Evolutionary conservation across 2,113 vertebrate genomes (phyloP), one percentile per base, ranked within the genome.

Genomic region (Chaetorhynchus papuensis): DNA sequence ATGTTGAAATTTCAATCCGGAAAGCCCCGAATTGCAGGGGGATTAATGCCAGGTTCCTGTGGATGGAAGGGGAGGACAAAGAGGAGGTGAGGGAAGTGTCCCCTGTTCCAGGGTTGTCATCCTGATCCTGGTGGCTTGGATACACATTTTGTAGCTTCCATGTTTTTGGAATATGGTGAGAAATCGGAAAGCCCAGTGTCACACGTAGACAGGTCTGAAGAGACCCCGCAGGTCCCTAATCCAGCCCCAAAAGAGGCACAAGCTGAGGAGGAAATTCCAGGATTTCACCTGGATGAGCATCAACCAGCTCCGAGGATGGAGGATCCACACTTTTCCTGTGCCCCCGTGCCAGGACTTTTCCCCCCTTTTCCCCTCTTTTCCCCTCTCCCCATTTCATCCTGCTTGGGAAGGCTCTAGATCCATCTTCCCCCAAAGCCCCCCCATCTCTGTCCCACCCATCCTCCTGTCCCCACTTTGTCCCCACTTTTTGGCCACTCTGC

Each of bases 1-100:
- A 28, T 6, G 37, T 0, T 0, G 13, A 31, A 64, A 35, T 3
- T 13, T 23, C 16, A 1, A 26, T 5, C 19, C 10, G 2, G 14
- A 27, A 9, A 7, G 6, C 13, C 22, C 4, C 6, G 6, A 1
- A 28, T 3, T 18, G 17, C 28, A 50, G n/a, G 5, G 26, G 59
- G 47, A 45, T 35, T 3, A 6, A 6, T 30, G 26, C 10, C 31
- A 15, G 66, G 49, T 7, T 87, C 28, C 69, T 11, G 56, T 10
- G 37, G 52, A 4, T 28, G 82, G 15, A 28, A n/a, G 33, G n/a
- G 69, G 77, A 76, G 44, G 52, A 12, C 11, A 28, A 42, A 37
- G 37, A 49, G 57, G 28, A 50, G 61, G 7, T 19, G 39, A 70
- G 22, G 11, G 31, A 50, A n/a, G 3, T 11, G 6, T 26, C 10